Evolutionary conservation across 2,888 invertebrate species (phyloP), one percentile per base, ranked within the genome.

Genomic region (Pristionchus arcanus): DNA sequence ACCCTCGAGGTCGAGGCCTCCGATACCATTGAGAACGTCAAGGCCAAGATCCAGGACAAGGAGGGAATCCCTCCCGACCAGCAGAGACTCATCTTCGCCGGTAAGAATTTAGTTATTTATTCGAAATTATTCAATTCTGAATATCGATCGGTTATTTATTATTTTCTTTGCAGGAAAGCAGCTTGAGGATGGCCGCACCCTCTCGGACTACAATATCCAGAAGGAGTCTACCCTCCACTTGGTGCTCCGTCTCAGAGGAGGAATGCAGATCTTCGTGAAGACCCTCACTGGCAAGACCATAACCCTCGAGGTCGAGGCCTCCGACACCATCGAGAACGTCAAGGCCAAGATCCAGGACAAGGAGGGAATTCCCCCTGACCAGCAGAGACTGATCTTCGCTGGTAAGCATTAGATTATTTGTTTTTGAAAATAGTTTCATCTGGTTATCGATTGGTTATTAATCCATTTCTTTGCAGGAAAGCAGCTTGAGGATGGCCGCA

Each of bases 241-340:
- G 49, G 87, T 87, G n/a, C 87, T 87, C 49, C 87, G 87, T 87
- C 87, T 87, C 16, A 63, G 87, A 87, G 87, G 87, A 87, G 87
- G 93, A 9, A 98, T 98, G 98, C 98, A 98, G 97, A 98, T 98
- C 96, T 98, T 98, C 96, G 98, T 98, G 92, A 98, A 98, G 96
- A 98, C 98, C 94, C 96, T 98, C 86, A 98, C 97, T 94, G 98
- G 98, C 94, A 98, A 98, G 96, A 98, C 98, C 88, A 94, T 94
- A 91, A 94, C 94, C 55, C 91, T 94, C 31, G 94, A 94, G 87
- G 94, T 94, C 83, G 94, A 94, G 90, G 93, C 93, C 11, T 94
- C 94, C 42, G 94, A 94, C 91, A 94, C 94, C 89, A 94, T 94
- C 89, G 94, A 94, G 89, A 94, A 94, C 90, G 94, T 94, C 71